Conservation (phyloP, 2,888 invertebrate species). For the Perizoma flavofasciatum region DNA sequence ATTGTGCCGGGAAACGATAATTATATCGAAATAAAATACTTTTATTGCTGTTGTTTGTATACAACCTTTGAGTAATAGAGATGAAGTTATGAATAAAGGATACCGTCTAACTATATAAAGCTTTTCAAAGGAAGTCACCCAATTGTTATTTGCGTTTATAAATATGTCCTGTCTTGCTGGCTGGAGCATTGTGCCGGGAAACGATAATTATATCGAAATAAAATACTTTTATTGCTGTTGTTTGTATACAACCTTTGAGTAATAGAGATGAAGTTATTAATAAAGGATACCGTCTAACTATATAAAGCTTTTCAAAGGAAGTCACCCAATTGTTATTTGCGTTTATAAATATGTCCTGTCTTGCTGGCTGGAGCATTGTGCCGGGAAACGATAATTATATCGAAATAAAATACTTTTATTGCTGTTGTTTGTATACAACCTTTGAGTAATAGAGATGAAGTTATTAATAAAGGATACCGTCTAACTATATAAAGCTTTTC, state of each 20-base stretch:
- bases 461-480: too few relatives aligned
- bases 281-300: too few relatives aligned
- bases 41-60: not conserved
- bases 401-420: conserved; percentile 1
- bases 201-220: conserved; percentile 3
- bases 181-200: not conserved
- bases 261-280: not conserved
- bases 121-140: too few relatives aligned
- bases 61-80: not conserved
- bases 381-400: conserved; percentile 5
- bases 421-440: not conserved
- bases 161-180: too few relatives aligned
- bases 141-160: too few relatives aligned
- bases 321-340: too few relatives aligned
- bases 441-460: not conserved
- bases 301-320: too few relatives aligned
- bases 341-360: too few relatives aligned
- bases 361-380: not conserved
- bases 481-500: too few relatives aligned
- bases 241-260: not conserved
- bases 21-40: conserved; percentile 2
- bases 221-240: conserved; percentile 1
- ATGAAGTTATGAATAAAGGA: not conserved
- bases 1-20: conserved; percentile 1
- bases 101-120: too few relatives aligned